Evolutionary conservation across 2,113 vertebrate genomes (phyloP).

Genomic region (human (Homo sapiens)): GRCh38 chr5:178113501-178114000

Average conservation of each 20-base stretch:
- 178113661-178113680: conserved; percentile 4
- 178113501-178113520: conserved; percentile 39
- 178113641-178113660: neutral
- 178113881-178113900: neutral
- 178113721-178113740: neutral
- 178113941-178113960: neutral
- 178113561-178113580: conserved; percentile 36
- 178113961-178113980: neutral
- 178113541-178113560: conserved; percentile 53
- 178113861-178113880: conserved; percentile 40
- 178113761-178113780: conserved; percentile 73
- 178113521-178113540: conserved; percentile 80
- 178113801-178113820: neutral
- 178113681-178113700: conserved; percentile 50
- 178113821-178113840: neutral
- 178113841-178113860: neutral
- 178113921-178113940: neutral
- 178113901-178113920: neutral
- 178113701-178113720: conserved; percentile 42
- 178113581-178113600: conserved; percentile 60
- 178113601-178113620: conserved; percentile 45
- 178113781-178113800: neutral
- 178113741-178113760: neutral
- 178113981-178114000: neutral
- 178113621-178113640: conserved; percentile 57